Base-by-base conservation (phyloP, 2,888 invertebrate species). In the Thera britannica region DNA sequence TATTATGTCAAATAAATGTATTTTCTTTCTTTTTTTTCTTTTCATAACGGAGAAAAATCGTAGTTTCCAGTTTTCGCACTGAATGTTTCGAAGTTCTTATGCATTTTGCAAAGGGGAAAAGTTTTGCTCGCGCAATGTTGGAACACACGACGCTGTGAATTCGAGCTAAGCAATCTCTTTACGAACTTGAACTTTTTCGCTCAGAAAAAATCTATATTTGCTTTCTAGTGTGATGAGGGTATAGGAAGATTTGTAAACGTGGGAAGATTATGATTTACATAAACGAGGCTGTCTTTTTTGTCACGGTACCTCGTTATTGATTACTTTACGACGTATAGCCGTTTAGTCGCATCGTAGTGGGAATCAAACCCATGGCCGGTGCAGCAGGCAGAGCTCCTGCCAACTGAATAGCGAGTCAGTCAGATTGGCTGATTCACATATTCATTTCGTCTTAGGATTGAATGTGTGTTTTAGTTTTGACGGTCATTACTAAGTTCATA, bases 31-130 rank as follows among this genome's bases (percentile, higher is more conserved):
- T n/a, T n/a, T n/a, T n/a, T n/a, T n/a, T n/a, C n/a, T n/a, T n/a
- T n/a, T 79, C 67, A 75, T 72, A 79, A 79, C 73, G 66, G 74
- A 77, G 77, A 79, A 80, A 78, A 76, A 80, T 79, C 77, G 78
- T 76, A 78, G 77, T 77, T 81, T 80, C 78, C 78, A 78, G 79
- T 80, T 83, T 77, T 74, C 75, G 75, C 75, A 79, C 79, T 81
- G 80, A 82, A 83, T 83, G 83, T 83, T 86, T 79, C 81, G 77
- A 87, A 88, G 79, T 87, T 90, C 86, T 85, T 87, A 86, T 87
- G 86, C 88, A 89, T 89, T 90, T 88, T 84, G 87, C 85, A 87
- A 89, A 89, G 85, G 87, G 86, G 84, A 86, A 88, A 90, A 90
- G 89, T 90, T 90, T 85, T 80, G 79, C 78, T 80, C 83, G 83